These are phyloP conservation scores for Aphyosemion australe DNA, from an alignment of 2,113 vertebrate genomes.

Conservation along the genomic window DNA sequence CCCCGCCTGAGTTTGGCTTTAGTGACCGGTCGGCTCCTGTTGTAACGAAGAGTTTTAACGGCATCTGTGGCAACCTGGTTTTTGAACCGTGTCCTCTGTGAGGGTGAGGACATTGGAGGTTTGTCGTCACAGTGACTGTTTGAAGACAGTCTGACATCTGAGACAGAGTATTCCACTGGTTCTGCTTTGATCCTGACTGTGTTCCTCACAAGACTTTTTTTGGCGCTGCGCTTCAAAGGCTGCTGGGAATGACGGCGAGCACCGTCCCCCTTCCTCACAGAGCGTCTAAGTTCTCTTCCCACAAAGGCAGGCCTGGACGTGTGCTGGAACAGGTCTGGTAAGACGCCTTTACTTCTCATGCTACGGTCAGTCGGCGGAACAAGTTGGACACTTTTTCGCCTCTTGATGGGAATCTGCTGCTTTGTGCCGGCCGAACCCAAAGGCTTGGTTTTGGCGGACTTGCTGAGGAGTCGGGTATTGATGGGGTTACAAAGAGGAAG, in stretches of 20 bases:
- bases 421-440: constrained; percentile 11
- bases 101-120: constrained; percentile 10
- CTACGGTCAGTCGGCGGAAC: constrained; percentile 68
- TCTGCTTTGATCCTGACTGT: constrained; percentile 71
- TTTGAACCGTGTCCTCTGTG: constrained; percentile 32
- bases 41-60: constrained; percentile 61
- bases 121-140: not conserved
- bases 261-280: constrained; percentile 41
- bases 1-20: constrained; percentile 52
- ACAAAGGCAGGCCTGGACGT: constrained; percentile 28
- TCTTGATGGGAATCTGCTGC: constrained; percentile 47
- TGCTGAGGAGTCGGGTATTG: constrained; percentile 65
- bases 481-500: constrained; percentile 74
- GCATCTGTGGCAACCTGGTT: constrained; percentile 31
- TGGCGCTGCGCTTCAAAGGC: constrained; percentile 17
- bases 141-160: constrained; percentile 40
- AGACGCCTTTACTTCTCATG: constrained; percentile 68
- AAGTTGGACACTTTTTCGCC: constrained; percentile 10
- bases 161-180: constrained; percentile 63
- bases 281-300: constrained; percentile 61
- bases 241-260: constrained; percentile 22
- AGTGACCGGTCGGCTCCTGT: constrained; percentile 55
- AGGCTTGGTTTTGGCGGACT: constrained; percentile 63
- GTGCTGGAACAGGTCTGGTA: constrained; percentile 58
- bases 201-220: constrained; percentile 43